Base-by-base conservation (phyloP, 2,797 vertebrate genomes). In the Moxostoma hubbsi region DNA sequence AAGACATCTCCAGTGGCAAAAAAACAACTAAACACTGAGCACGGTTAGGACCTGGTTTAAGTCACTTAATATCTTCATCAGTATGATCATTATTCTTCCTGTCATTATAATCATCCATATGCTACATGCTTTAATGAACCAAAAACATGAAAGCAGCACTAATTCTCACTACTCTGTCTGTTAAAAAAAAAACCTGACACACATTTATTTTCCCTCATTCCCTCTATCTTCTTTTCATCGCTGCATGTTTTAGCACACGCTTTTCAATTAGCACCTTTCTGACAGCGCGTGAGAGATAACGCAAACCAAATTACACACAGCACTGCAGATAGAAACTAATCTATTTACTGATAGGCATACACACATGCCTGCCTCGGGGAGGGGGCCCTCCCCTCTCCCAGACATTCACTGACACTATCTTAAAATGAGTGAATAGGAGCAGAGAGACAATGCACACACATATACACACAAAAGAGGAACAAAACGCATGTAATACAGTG, bases 261-360 rank as follows among this genome's bases (percentile, higher is more conserved):
- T 84, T 88, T 84, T 88, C 84, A 88, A 86, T 85, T 88, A 88
- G 79, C 80, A 73, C 71, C 71, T 76, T 66, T 77, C 84, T 80
- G 77, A 72, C 81, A 80, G 71, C 36, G 55, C 69, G 73, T 46
- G 66, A 64, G 62, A 16, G 87, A 88, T 86, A 82, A 86, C 59
- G 75, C 71, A 79, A 85, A 88, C 77, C 68, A 78, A 85, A 84
- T 85, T 83, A 80, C 77, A 82, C 77, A 73, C 76, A 51, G 77
- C 54, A 70, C 77, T 80, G 75, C 73, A 83, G 82, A 85, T 80
- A 82, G 53, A 9, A 11, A 77, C 70, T 83, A 83, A 85, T 85
- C 84, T 82, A 77, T 83, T 83, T 85, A 83, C 77, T 85, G 70
- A 73, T 68, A 76, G 64, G 50, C 75, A 47, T 18, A 18, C 53